These are phyloP conservation scores for Periplaneta americana DNA, from an alignment of 1,140 invertebrate species.

Conservation along the genomic window DNA sequence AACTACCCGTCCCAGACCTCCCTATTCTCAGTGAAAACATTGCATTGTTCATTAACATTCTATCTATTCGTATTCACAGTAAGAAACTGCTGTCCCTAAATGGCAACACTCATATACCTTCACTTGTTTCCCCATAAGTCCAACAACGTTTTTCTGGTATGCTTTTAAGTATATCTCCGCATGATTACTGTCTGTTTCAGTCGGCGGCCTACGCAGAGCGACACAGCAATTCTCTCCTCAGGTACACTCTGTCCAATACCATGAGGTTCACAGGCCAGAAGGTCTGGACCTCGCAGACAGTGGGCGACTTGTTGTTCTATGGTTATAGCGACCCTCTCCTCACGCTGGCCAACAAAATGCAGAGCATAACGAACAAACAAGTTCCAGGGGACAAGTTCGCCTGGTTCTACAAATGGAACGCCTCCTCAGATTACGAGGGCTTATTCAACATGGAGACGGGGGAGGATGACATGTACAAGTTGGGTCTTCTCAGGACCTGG, in stretches of 20 bases:
- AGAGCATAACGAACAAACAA: constrained; percentile 44
- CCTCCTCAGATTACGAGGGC: constrained; percentile 63
- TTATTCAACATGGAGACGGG: constrained; percentile 70
- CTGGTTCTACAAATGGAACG: constrained; percentile 72
- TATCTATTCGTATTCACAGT: too few species aligned
- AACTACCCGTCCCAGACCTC: too few species aligned
- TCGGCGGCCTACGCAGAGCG: constrained; percentile 55
- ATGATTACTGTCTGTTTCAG: too few species aligned
- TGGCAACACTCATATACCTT: too few species aligned
- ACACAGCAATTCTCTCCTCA: constrained; percentile 38
- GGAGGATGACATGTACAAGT: constrained; percentile 46
- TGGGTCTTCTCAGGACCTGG: constrained; percentile 64
- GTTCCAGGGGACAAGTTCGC: constrained; percentile 67
- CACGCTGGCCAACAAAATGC: constrained; percentile 38
- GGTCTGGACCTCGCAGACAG: constrained; percentile 55
- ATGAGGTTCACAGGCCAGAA: constrained; percentile 44
- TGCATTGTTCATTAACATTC: too few species aligned
- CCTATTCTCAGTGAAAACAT: too few species aligned
- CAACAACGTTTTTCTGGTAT: too few species aligned
- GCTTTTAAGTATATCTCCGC: too few species aligned
- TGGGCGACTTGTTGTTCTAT: constrained; percentile 61
- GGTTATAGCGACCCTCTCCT: constrained; percentile 67
- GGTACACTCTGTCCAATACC: constrained; percentile 38
- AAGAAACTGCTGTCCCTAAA: too few species aligned
- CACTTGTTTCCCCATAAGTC: too few species aligned